Evolutionary conservation across 2,888 invertebrate species (phyloP), one percentile per base, ranked within the genome.

Genomic region (Trachelus troglodyta): DNA sequence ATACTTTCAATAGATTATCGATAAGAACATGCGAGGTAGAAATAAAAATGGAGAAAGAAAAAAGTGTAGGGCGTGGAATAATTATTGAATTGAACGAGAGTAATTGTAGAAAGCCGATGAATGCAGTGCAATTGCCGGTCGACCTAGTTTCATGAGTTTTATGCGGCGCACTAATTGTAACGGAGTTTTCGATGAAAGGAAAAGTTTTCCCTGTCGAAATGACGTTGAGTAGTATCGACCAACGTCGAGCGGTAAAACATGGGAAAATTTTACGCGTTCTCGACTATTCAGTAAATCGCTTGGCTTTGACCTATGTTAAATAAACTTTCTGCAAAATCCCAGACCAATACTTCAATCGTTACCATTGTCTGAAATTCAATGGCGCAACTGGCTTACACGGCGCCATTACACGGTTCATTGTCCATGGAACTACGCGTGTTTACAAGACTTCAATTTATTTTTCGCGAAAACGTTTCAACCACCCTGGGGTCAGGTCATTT

Each of bases 101-200:
- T 56, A 56, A 56, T 56, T 56, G 69, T 71, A 74, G 73, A 56
- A 75, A 76, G 74, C 80, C 80, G 78, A 81, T 81, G 84, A 84
- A 85, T 82, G 80, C 83, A 81, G 81, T 76, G 82, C 83, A 84
- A 85, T 85, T 85, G 83, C 79, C 79, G 79, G 79, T 77, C 79
- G 82, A 83, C 79, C 81, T 79, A 83, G 81, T 84, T 84, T 56
- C 23, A 56, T 23, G 23, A 56, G 40, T 56, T 56, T 80, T 76
- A 77, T 76, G 71, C 75, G 78, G 75, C 75, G 81, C 81, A 81
- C 85, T 85, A 85, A 85, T 84, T 81, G 84, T 82, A 83, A 83
- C 77, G 78, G 40, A 56, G 6, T 56, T 56, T 56, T 23, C 23
- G 15, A 56, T 56, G 40, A 56, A 56, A 56, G 40, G 40, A 56